These are phyloP conservation scores for Trissonchulus sp. DNA, from an alignment of 2,888 invertebrate genomes.

Conservation along the genomic window DNA sequence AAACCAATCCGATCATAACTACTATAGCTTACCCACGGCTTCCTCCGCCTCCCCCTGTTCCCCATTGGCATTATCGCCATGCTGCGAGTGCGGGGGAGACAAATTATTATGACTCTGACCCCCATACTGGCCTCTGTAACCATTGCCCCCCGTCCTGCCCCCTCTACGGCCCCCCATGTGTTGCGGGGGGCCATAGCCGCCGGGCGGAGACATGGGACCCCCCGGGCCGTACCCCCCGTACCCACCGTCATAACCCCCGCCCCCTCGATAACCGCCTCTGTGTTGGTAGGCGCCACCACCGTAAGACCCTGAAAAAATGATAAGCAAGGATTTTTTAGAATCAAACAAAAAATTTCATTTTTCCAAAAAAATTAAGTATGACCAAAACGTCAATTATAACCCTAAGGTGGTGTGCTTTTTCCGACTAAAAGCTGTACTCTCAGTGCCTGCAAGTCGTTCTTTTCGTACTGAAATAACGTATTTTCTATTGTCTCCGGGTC, in stretches of 20 bases:
- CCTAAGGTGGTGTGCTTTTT: too few species aligned
- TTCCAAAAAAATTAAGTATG: too few species aligned
- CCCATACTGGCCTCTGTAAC: background rate
- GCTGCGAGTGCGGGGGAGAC: too few species aligned
- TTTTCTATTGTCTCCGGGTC: too few species aligned
- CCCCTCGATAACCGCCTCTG: background rate
- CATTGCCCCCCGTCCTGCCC: background rate
- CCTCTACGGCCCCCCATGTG: background rate
- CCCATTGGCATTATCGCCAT: too few species aligned
- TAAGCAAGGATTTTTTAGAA: too few species aligned
- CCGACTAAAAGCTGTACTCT: too few species aligned
- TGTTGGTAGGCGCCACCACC: background rate
- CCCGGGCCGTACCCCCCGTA: background rate
- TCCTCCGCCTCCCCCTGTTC: background rate
- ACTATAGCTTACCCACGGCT: background rate
- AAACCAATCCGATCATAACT: background rate
- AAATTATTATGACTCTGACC: background rate
- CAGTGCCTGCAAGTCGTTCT: too few species aligned
- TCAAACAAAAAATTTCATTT: too few species aligned
- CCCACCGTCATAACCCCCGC: background rate
- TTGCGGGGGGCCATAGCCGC: background rate
- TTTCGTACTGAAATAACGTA: too few species aligned
- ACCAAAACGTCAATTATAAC: too few species aligned
- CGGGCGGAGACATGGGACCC: background rate
- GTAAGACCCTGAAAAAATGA: too few species aligned